phyloP scores from a whole-genome alignment of 2,797 vertebrate species.

The Neomorphus geoffroyi region DNA sequence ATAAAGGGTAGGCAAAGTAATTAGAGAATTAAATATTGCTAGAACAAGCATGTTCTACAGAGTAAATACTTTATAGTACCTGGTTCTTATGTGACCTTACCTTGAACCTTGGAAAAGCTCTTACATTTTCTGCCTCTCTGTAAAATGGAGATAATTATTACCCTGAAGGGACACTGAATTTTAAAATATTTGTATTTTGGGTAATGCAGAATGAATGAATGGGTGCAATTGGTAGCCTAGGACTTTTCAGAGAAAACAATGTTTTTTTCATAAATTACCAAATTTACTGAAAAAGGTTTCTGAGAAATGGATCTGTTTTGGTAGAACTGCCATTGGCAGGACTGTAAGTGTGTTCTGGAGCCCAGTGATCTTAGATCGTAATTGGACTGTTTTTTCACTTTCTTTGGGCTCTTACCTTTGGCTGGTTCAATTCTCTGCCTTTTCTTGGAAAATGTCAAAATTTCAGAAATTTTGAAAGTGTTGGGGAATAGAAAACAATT shows the following conservation, averaged over 20 bases:
- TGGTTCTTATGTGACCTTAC: background rate
- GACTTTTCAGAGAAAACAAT: background rate
- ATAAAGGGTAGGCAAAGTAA: background rate
- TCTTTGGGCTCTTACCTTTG: background rate
- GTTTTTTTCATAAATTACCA: background rate
- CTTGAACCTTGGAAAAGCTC: background rate
- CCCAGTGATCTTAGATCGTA: background rate
- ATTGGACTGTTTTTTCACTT: background rate
- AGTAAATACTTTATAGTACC: background rate
- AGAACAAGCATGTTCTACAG: background rate
- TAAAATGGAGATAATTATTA: background rate
- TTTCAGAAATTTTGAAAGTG: background rate
- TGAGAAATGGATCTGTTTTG: background rate
- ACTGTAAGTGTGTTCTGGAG: background rate
- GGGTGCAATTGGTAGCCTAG: background rate
- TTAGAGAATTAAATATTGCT: background rate
- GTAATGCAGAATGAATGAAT: background rate
- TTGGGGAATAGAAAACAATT: accelerated
- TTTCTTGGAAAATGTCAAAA: background rate
- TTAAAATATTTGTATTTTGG: background rate
- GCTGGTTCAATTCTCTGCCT: background rate
- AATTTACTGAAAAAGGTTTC: background rate
- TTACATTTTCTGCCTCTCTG: background rate
- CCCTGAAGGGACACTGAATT: background rate
- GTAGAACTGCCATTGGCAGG: background rate